Evolutionary conservation across 2,113 vertebrate genomes (phyloP).

Genomic region (Hippopotamus amphibius): DNA sequence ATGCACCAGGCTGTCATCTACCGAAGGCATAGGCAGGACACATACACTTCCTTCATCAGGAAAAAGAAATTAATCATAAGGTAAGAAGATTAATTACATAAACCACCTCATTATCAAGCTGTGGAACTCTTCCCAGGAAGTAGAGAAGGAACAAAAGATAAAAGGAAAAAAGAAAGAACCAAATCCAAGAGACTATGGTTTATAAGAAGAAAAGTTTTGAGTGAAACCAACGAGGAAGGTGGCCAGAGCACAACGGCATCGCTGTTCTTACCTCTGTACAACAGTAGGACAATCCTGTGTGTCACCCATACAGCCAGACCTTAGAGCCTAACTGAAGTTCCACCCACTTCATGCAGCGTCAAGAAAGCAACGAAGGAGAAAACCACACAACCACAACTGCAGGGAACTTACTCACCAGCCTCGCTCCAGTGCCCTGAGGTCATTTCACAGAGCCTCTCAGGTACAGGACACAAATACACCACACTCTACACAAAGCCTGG

Average conservation of each 20-base stretch:
- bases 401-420: not conserved
- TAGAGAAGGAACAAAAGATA: no score
- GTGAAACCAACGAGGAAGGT: not conserved
- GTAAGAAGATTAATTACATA: not conserved
- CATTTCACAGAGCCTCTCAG: not conserved
- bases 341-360: not conserved
- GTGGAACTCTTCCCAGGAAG: not conserved
- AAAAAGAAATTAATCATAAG: not conserved
- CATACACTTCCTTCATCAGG: not conserved
- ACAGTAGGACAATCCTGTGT: not conserved
- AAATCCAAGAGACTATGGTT: not conserved
- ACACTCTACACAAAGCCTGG: not conserved
- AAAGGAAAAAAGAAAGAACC: not conserved
- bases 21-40: not conserved
- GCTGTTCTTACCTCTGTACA: not conserved
- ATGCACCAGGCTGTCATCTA: not conserved
- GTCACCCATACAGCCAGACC: not conserved
- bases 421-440: not conserved
- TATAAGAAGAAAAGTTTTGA: not conserved
- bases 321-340: not conserved
- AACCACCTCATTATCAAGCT: not conserved
- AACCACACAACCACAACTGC: constrained; percentile 66
- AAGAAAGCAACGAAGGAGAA: constrained; percentile 62
- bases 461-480: not conserved
- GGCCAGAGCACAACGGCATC: not conserved